Base-by-base conservation (phyloP, 1,140 invertebrate genomes). In the Monochamus saltuarius region DNA sequence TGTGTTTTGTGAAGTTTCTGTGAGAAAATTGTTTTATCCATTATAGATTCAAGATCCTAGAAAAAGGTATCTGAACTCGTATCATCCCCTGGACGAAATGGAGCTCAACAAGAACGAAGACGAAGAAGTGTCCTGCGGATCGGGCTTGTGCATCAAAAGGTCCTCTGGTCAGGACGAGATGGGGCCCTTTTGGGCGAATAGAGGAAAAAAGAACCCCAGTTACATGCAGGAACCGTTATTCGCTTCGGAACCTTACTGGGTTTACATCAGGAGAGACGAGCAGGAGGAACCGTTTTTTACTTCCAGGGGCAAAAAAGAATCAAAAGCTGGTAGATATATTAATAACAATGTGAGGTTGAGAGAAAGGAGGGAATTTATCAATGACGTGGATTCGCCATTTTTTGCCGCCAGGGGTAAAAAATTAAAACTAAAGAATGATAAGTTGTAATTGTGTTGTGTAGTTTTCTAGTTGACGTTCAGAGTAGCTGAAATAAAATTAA, bases 171-270 rank as follows among this genome's bases (percentile, higher is more conserved):
- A 67, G 42, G 66, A 62, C 4, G 70, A 75, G n/a, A 45, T 64
- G 13, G 72, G 71, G 0, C 72, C 73, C 19, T 75, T 75, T 59
- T 75, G 72, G 72, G 72, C 72, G 1, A 75, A 75, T 45, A 55
- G 73, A 39, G 73, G 72, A n/a, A 74, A 74, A 52, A 73, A 68
- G 50, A 67, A 72, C 59, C 67, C 68, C 0, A 62, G 16, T 2
- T 67, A 58, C 47, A 37, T 22, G 4, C 22, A 64, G 43, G 62
- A 61, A 8, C 55, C 34, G 10, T 43, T 74, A 29, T 72, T 62
- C 16, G 69, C 64, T 1, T 66, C 73, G 42, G 71, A 73, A 65
- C 73, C 73, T 2, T 60, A 62, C 37, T 75, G 70, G 67, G 46
- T 73, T 29, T 54, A 66, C 16, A 42, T 71, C 3, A 50, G 61